These are phyloP conservation scores for Bucorvus abyssinicus DNA, from an alignment of 2,797 vertebrate species.

Conservation along the genomic window DNA sequence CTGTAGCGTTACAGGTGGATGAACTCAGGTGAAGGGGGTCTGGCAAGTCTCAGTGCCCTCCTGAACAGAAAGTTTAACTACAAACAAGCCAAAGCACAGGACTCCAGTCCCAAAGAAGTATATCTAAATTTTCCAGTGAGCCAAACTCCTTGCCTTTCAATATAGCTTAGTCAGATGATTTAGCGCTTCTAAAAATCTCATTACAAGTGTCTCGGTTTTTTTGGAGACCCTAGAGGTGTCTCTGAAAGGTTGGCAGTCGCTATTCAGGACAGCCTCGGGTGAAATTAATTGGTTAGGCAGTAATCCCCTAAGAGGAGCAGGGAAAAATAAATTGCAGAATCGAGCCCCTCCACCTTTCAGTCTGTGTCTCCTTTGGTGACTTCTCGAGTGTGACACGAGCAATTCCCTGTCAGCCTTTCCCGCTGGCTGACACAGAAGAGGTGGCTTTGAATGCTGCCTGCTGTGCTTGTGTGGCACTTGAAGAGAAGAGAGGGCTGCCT, in stretches of 20 bases:
- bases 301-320: background rate
- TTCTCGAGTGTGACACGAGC: conserved; percentile 23
- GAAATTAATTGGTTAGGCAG: background rate
- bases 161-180: background rate
- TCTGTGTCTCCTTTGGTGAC: conserved; percentile 31
- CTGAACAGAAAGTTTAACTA: fast-evolving
- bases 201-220: background rate
- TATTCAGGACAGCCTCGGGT: background rate
- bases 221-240: background rate
- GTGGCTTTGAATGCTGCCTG: conserved; percentile 46
- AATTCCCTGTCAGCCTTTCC: conserved; percentile 34
- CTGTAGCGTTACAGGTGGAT: background rate
- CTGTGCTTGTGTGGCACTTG: conserved; percentile 22
- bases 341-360: background rate
- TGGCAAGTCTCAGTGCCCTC: background rate
- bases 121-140: background rate
- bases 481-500: conserved; percentile 14
- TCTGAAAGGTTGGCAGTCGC: background rate
- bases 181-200: background rate
- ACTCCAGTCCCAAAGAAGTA: background rate
- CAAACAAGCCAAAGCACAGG: background rate
- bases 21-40: fast-evolving
- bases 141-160: background rate
- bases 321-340: background rate
- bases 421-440: background rate